Evolutionary conservation across 2,113 vertebrate genomes (phyloP), one percentile per base, ranked within the genome.

Genomic region (Mirounga angustirostris): DNA sequence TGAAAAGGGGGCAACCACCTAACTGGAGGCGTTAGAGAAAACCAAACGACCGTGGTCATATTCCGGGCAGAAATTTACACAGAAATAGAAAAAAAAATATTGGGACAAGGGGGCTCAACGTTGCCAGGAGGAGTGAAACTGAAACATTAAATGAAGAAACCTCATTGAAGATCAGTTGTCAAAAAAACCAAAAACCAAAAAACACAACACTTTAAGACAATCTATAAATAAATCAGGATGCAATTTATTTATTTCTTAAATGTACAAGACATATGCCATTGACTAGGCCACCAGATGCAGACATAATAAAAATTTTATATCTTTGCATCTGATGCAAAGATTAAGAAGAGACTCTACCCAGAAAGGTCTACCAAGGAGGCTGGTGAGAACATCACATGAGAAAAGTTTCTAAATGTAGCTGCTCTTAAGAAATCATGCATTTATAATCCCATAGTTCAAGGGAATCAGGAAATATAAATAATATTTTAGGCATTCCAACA

Each of bases 241-340:
- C 26, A 54, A 87, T 83, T 61, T 91, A 85, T 30, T 87, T 73
- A 95, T 73, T 91, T 96, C 56, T 85, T 83, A 63, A 94, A 40
- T 81, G 22, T 63, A 78, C 4, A 82, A 81, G 63, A 95, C 89
- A 54, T 40, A 88, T 13, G 24, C 26, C 14, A 76, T 8, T 74
- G 86, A 50, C 11, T 61, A 28, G 59, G 43, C 12, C 9, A 61
- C 40, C 63, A 26, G 36, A 94, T 61, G 40, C 7, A 96, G 28
- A 43, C 74, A 71, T 22, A 30, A 69, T 30, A 56, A 87, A 92
- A 69, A 86, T 79, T 93, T 92, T 78, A 1, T 54, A 90, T 67
- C 50, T 94, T 94, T 86, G 65, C 24, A 26, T 81, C 73, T 83
- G 54, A 79, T 79, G 67, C 40, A 80, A 97, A 89, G 83, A 89